phyloP scores from a whole-genome alignment of 2,113 vertebrate genomes.

The Recurvirostra avosetta region DNA sequence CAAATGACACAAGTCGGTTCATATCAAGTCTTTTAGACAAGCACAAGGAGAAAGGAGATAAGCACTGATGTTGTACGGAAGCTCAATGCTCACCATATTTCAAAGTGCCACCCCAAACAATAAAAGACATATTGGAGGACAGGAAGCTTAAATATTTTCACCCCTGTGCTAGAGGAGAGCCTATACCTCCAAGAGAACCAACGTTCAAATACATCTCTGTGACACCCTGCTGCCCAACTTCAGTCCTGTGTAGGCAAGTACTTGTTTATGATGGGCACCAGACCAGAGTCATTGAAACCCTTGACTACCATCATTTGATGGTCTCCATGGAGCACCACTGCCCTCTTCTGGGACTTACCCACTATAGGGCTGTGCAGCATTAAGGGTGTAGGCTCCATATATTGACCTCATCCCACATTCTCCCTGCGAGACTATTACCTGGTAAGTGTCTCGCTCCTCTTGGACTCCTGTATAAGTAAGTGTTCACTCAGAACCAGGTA shows the following conservation, averaged over 20 bases:
- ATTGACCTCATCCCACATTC: background rate
- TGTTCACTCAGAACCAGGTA: background rate
- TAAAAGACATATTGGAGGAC: background rate
- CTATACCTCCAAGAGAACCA: background rate
- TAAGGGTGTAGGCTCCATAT: background rate
- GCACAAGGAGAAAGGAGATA: background rate
- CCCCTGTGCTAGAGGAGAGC: background rate
- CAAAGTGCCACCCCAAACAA: background rate
- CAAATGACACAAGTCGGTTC: background rate
- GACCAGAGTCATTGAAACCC: background rate
- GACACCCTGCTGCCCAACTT: rapidly evolving
- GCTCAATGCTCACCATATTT: background rate
- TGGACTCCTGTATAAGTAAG: background rate
- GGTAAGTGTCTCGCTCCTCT: background rate
- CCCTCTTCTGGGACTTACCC: conserved; percentile 34
- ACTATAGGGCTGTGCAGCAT: too few relatives aligned
- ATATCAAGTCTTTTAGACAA: background rate
- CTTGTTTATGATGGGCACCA: background rate
- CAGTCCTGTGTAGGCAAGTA: background rate
- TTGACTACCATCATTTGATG: background rate
- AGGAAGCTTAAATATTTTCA: background rate
- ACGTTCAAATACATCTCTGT: background rate
- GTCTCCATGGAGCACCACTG: conserved; percentile 1
- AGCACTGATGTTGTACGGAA: background rate
- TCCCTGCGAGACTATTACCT: background rate